Percentiles rank a stretch among this genome's conserved stretches.
Evolutionary conservation across 2,888 invertebrate species (phyloP).

Genomic region (Oscheius sp.): DNA sequence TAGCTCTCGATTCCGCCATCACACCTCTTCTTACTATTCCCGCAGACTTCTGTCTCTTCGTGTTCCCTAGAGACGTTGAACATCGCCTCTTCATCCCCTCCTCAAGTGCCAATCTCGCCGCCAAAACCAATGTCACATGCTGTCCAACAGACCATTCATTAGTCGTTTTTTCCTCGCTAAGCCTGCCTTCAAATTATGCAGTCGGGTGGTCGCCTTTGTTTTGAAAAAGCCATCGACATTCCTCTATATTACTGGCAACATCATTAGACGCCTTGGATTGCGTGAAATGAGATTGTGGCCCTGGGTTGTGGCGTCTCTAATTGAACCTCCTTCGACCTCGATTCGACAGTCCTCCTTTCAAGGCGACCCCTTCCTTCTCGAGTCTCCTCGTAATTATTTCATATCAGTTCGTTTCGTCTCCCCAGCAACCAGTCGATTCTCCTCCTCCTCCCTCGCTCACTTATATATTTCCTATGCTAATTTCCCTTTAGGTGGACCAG

Average conservation of each 20-base stretch:
- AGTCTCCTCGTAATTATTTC: conserved; percentile 2
- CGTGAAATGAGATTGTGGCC: too few species aligned
- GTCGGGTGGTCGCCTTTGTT: background rate
- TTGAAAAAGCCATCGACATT: background rate
- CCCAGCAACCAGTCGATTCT: background rate
- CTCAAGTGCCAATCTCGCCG: conserved; percentile 19
- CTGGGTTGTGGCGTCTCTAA: background rate
- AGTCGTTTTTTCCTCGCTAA: background rate
- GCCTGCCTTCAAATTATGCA: background rate
- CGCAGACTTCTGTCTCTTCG: background rate
- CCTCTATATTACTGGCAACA: too few species aligned
- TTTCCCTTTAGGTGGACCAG: conserved; percentile 1
- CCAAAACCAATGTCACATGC: conserved; percentile 17
- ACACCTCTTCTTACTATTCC: conserved; percentile 1
- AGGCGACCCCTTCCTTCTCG: background rate
- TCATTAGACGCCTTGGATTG: too few species aligned
- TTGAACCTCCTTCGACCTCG: background rate
- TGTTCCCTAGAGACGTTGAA: background rate
- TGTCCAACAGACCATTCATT: background rate
- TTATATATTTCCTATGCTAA: conserved; percentile 5
- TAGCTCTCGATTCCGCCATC: conserved; percentile 1
- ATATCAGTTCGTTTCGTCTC: conserved; percentile 1
- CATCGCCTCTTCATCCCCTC: conserved; percentile 19
- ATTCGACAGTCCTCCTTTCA: background rate
- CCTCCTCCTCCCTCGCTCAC: background rate